Evolutionary conservation across 2,888 invertebrate species (phyloP).

Genomic region (Buathra laborator): DNA sequence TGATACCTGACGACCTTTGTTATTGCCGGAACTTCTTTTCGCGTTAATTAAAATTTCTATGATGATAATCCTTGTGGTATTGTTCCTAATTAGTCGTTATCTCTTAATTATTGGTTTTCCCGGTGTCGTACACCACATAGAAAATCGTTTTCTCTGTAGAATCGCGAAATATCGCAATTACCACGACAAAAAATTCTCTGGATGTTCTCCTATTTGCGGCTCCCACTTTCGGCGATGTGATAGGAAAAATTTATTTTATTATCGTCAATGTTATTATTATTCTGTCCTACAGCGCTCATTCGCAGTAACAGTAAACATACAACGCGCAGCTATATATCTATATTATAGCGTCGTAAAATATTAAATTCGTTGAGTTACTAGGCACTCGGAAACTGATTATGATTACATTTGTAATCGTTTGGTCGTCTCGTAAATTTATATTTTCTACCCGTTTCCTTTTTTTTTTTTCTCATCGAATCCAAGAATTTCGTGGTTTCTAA

Average conservation of each 20-base stretch:
- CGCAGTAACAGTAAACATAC: background rate
- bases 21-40: too few species aligned
- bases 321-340: conserved; percentile 3
- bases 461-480: conserved; percentile 36
- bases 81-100: background rate
- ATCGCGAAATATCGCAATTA: conserved; percentile 25
- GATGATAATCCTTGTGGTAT: too few species aligned
- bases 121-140: background rate
- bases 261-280: background rate
- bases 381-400: conserved; percentile 23
- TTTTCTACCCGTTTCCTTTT: conserved; percentile 38
- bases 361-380: conserved; percentile 48
- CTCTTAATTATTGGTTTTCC: background rate
- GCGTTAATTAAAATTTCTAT: too few species aligned
- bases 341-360: conserved; percentile 33
- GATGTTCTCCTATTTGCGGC: background rate
- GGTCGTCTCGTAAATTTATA: conserved; percentile 18
- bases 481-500: conserved; percentile 64
- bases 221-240: background rate
- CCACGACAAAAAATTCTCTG: conserved; percentile 16
- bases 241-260: background rate
- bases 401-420: conserved; percentile 30
- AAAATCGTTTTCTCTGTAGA: conserved; percentile 8
- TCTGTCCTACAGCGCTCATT: background rate
- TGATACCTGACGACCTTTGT: too few species aligned